Conservation (phyloP, 2,888 invertebrate genomes). For the Napeogenes sylphis region DNA sequence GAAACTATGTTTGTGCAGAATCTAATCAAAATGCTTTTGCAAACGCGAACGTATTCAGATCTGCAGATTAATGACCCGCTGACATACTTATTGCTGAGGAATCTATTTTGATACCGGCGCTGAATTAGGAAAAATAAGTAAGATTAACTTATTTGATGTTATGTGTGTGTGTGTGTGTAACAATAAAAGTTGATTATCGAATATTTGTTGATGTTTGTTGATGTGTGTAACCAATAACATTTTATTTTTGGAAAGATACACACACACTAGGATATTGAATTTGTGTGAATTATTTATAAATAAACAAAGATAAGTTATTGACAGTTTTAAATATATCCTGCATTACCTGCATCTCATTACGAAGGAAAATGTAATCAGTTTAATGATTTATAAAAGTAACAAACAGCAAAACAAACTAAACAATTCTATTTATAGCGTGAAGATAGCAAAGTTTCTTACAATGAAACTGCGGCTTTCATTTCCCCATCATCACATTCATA, state of each 20-base stretch:
- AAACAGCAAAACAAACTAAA: slow-evolving; percentile 27
- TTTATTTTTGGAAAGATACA: too few relatives aligned
- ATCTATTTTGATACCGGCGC: background rate
- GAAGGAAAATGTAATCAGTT: slow-evolving; percentile 23
- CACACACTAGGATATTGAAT: too few relatives aligned
- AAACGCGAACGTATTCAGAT: slow-evolving; percentile 4
- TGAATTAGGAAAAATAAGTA: background rate
- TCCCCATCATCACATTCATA: slow-evolving; percentile 31
- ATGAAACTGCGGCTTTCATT: slow-evolving; percentile 31
- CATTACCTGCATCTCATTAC: slow-evolving; percentile 19
- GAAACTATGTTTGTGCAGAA: slow-evolving; percentile 7
- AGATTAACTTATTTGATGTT: too few relatives aligned
- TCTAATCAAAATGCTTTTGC: slow-evolving; percentile 7
- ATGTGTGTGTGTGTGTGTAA: background rate
- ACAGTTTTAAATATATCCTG: slow-evolving; percentile 10
- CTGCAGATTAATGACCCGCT: slow-evolving; percentile 6
- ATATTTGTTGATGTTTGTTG: too few relatives aligned
- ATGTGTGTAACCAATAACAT: too few relatives aligned
- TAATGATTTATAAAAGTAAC: slow-evolving; percentile 29
- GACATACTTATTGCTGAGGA: slow-evolving; percentile 5
- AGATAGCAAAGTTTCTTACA: slow-evolving; percentile 26
- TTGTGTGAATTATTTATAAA: too few relatives aligned
- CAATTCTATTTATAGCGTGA: slow-evolving; percentile 26
- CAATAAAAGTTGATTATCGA: too few relatives aligned
- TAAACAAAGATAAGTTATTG: too few relatives aligned